A percentile compares a stretch with the other conserved stretches of the same genome.
Evolutionary conservation across 2,888 invertebrate species (phyloP).

Genomic region (Nomada goodeniana): DNA sequence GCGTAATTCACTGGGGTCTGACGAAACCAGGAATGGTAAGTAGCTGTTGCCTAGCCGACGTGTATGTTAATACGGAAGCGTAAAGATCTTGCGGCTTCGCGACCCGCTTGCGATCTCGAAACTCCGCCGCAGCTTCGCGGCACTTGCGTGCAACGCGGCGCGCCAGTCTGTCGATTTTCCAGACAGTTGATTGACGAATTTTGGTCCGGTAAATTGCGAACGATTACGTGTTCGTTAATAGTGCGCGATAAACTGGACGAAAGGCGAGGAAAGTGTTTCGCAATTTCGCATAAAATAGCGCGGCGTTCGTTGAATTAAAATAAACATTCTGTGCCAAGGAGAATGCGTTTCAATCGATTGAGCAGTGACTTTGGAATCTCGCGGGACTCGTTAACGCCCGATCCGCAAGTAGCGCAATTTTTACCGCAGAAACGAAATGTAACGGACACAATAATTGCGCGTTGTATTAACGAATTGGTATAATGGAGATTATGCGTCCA

Average conservation of each 20-base stretch:
- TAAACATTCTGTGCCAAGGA: too few species aligned
- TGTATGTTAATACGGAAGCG: conserved; percentile 37
- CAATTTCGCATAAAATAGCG: not conserved
- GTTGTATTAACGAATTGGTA: not conserved
- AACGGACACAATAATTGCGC: not conserved
- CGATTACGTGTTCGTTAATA: too few species aligned
- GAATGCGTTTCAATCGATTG: too few species aligned
- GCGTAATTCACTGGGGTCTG: conserved; percentile 30
- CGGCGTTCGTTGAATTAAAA: not conserved
- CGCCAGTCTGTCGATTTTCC: conserved; percentile 6
- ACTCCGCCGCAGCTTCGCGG: not conserved
- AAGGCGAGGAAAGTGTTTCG: not conserved
- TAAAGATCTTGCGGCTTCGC: conserved; percentile 30
- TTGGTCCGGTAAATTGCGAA: too few species aligned
- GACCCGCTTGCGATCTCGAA: conserved; percentile 9
- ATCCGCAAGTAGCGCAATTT: too few species aligned
- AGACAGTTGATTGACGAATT: conserved; percentile 19
- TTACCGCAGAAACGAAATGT: too few species aligned
- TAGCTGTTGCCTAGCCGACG: conserved; percentile 41
- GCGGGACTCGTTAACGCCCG: too few species aligned
- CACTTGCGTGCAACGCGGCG: not conserved
- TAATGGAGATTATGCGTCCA: not conserved
- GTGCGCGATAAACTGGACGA: too few species aligned
- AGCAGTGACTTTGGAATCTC: too few species aligned
- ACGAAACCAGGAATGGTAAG: conserved; percentile 38